These are phyloP conservation scores for Lutraria rhynchaena DNA, from an alignment of 1,140 invertebrate species.

Conservation along the genomic window DNA sequence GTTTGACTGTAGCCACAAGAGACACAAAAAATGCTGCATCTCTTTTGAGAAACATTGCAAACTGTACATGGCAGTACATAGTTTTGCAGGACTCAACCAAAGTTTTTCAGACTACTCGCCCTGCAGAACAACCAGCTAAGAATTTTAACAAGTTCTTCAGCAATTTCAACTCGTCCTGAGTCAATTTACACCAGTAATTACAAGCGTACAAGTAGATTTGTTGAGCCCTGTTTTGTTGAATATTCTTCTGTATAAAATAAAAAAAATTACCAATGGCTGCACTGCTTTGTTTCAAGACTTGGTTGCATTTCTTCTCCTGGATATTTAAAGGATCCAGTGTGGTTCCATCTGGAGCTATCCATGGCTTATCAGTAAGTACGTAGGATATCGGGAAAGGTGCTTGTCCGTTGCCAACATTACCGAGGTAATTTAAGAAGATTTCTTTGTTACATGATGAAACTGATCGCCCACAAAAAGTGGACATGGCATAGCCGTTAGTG, in stretches of 20 bases:
- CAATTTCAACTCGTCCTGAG: too few relatives aligned
- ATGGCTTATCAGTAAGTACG: constrained; percentile 64
- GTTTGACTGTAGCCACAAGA: too few relatives aligned
- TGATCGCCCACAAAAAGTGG: constrained; percentile 90
- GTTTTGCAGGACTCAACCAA: not conserved
- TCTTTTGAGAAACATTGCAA: too few relatives aligned
- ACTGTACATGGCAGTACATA: too few relatives aligned
- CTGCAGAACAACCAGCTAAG: too few relatives aligned
- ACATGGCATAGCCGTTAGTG: constrained; percentile 88
- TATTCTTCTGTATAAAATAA: not conserved
- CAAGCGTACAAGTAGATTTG: too few relatives aligned
- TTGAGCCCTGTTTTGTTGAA: too few relatives aligned
- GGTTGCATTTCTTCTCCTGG: constrained; percentile 86
- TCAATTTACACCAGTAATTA: too few relatives aligned
- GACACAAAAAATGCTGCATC: too few relatives aligned
- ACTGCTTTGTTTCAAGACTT: constrained; percentile 84
- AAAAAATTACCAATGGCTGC: constrained; percentile 2
- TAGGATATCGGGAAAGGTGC: constrained; percentile 93
- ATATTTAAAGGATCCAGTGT: constrained; percentile 85
- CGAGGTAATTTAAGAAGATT: constrained; percentile 86
- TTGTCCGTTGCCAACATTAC: constrained; percentile 85
- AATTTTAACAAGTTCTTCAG: too few relatives aligned
- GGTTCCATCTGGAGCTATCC: constrained; percentile 60
- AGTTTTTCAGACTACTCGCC: too few relatives aligned
- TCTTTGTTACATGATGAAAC: constrained; percentile 73